Conservation (phyloP, 2,888 invertebrate genomes). For the Heteromyza rotundicornis region DNA sequence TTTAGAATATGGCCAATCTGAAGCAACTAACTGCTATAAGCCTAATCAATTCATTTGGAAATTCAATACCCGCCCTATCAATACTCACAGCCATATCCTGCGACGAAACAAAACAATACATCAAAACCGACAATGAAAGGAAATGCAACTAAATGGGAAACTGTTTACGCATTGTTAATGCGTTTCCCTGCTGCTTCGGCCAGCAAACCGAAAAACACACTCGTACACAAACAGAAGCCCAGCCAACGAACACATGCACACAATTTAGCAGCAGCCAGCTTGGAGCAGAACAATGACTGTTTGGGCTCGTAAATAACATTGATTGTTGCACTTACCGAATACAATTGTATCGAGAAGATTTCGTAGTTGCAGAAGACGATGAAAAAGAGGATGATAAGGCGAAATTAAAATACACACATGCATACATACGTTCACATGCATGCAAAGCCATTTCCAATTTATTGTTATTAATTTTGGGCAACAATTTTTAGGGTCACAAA, state of each 20-base stretch:
- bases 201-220: neutral
- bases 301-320: conserved; percentile 1
- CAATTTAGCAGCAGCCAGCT: neutral
- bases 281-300: neutral
- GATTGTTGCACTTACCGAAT: neutral
- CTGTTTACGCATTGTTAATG: neutral
- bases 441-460: conserved; percentile 49
- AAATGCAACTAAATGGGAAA: neutral
- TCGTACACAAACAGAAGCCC: neutral
- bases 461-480: conserved; percentile 40
- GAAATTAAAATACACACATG: neutral
- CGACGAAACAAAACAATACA: no score
- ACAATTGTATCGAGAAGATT: neutral
- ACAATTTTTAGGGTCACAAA: neutral
- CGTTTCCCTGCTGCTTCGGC: no score
- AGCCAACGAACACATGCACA: neutral
- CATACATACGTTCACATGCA: neutral
- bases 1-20: no score
- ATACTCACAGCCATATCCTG: no score
- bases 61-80: no score
- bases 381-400: no score
- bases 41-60: no score
- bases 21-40: no score
- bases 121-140: neutral
- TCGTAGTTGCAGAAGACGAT: no score